Evolutionary conservation across 2,797 vertebrate genomes (phyloP).

Genomic region (Lacerta agilis): DNA sequence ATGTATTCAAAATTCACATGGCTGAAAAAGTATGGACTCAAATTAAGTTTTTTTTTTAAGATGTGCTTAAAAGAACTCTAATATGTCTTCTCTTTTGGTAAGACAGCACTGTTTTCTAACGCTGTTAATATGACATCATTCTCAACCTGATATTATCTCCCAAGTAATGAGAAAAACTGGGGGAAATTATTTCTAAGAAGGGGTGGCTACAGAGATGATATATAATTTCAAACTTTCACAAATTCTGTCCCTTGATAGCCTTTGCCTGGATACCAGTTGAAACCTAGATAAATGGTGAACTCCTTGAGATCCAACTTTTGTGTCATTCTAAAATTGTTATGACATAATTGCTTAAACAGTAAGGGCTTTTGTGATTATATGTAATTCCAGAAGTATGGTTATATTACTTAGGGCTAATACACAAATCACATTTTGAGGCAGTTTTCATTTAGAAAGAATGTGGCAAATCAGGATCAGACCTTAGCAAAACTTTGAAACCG

Average conservation of each 20-base stretch:
- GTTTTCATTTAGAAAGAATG: neutral
- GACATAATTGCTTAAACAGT: neutral
- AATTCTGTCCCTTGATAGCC: constrained; percentile 44
- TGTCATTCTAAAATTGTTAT: neutral
- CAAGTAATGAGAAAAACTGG: constrained; percentile 66
- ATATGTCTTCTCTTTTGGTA: constrained; percentile 62
- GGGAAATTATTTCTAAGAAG: constrained; percentile 44
- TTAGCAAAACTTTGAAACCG: neutral
- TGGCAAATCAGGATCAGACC: neutral
- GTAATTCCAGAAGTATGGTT: neutral
- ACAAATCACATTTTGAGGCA: neutral
- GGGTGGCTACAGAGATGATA: constrained; percentile 43
- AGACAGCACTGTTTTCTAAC: constrained; percentile 52
- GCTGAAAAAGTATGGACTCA: constrained; percentile 53
- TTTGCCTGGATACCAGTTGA: neutral
- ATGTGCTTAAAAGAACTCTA: constrained; percentile 62
- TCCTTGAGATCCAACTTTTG: neutral
- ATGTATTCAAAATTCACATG: constrained; percentile 51
- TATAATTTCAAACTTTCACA: constrained; percentile 49
- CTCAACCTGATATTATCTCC: constrained; percentile 46
- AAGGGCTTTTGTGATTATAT: neutral
- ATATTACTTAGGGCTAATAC: neutral
- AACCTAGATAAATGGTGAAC: neutral
- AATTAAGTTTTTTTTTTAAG: constrained; percentile 37
- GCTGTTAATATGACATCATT: constrained; percentile 66